Evolutionary conservation across 2,888 invertebrate species (phyloP).

Genomic region (Lymantria monacha): DNA sequence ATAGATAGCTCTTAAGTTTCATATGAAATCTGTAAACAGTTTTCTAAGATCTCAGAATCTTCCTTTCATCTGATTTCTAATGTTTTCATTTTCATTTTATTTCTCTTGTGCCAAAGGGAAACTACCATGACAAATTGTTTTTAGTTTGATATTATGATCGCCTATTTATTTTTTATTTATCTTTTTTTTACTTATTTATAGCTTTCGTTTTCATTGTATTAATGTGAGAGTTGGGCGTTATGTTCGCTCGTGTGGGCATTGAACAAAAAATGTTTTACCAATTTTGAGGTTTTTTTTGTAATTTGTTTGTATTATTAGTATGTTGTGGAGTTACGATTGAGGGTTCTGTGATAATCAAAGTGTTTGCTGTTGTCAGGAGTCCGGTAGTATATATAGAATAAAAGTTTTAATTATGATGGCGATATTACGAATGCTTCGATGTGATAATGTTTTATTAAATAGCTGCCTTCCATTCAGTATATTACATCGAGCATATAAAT

Average conservation of each 20-base stretch:
- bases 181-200: conserved; percentile 32
- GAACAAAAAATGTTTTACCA: conserved; percentile 23
- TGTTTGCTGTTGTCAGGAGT: conserved; percentile 29
- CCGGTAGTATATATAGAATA: conserved; percentile 28
- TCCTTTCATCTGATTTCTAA: conserved; percentile 46
- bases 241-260: conserved; percentile 12
- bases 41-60: conserved; percentile 75
- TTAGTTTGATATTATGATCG: conserved; percentile 48
- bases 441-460: too few relatives aligned
- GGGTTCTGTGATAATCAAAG: conserved; percentile 67
- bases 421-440: too few relatives aligned
- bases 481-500: too few relatives aligned
- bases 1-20: conserved; percentile 43
- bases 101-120: conserved; percentile 72
- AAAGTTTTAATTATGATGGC: too few relatives aligned
- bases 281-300: conserved; percentile 26
- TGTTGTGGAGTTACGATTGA: conserved; percentile 46
- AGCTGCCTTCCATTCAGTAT: too few relatives aligned
- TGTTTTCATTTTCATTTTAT: conserved; percentile 42
- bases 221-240: conserved; percentile 3
- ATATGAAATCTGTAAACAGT: conserved; percentile 66
- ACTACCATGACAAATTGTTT: conserved; percentile 66
- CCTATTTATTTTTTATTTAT: conserved; percentile 66
- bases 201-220: conserved; percentile 15
- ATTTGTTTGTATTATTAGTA: conserved; percentile 34